Percentiles rank a stretch among this genome's conserved stretches.
Evolutionary conservation across 2,113 vertebrate species (phyloP).

Genomic region (Microcebus griseorufus): DNA sequence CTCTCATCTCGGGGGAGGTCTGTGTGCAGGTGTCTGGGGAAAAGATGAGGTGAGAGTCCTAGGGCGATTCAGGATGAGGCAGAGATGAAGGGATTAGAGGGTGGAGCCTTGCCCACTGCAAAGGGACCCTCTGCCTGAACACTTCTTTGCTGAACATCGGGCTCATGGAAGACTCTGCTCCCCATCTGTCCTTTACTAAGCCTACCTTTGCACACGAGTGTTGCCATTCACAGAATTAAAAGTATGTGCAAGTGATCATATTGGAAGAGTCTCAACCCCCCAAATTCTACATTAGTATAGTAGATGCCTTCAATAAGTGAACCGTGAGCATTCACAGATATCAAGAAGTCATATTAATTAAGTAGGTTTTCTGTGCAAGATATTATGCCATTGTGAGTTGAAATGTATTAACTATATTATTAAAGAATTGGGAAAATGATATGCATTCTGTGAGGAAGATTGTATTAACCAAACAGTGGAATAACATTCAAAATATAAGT

Average conservation of each 20-base stretch:
- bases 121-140: not conserved
- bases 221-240: not conserved
- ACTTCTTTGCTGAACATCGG: not conserved
- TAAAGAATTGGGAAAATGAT: conserved; percentile 21
- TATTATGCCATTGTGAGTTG: not conserved
- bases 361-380: not conserved
- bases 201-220: no score
- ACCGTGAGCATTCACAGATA: not conserved
- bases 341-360: not conserved
- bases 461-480: conserved; percentile 13
- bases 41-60: no score
- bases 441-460: not conserved
- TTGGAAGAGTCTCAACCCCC: no score
- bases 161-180: not conserved
- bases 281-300: not conserved
- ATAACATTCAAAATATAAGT: conserved; percentile 17
- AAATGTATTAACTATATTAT: conserved; percentile 30
- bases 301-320: not conserved
- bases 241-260: no score
- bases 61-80: not conserved
- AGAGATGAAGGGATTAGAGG: not conserved
- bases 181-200: not conserved
- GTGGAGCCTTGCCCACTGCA: no score
- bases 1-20: not conserved
- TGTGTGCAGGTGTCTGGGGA: not conserved